Evolutionary conservation across 2,113 vertebrate genomes (phyloP).

Genomic region (Heterochromis multidens): DNA sequence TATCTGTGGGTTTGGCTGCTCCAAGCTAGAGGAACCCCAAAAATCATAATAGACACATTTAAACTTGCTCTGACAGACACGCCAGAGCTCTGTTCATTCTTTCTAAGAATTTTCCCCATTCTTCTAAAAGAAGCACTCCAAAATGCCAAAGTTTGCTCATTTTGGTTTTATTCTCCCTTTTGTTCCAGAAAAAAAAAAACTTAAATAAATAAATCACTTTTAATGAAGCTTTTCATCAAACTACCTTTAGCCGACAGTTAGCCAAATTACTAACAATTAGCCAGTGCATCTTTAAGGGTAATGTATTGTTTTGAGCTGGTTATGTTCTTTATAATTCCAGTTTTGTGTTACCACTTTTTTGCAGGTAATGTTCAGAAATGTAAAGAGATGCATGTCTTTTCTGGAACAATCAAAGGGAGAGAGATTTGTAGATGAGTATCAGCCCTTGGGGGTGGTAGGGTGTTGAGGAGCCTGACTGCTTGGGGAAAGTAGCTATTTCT

Average conservation of each 20-base stretch:
- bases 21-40: constrained; percentile 11
- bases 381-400: too few relatives aligned
- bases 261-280: too few relatives aligned
- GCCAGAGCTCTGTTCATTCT: neutral
- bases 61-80: neutral
- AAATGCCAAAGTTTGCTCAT: neutral
- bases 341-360: too few relatives aligned
- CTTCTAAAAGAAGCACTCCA: neutral
- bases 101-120: neutral
- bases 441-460: too few relatives aligned
- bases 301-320: too few relatives aligned
- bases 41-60: constrained; percentile 35
- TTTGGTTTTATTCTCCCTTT: neutral
- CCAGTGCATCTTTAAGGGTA: too few relatives aligned
- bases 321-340: too few relatives aligned
- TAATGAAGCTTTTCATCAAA: neutral
- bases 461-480: too few relatives aligned
- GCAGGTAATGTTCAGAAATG: too few relatives aligned
- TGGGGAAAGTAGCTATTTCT: too few relatives aligned
- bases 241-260: too few relatives aligned
- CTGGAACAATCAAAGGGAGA: neutral
- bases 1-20: constrained; percentile 44
- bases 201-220: neutral
- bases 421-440: too few relatives aligned
- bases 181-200: neutral